Percentiles rank a stretch among this genome's conserved stretches.
Conservation (phyloP, 2,113 vertebrate species). For the Macaca fascicularis region DNA sequence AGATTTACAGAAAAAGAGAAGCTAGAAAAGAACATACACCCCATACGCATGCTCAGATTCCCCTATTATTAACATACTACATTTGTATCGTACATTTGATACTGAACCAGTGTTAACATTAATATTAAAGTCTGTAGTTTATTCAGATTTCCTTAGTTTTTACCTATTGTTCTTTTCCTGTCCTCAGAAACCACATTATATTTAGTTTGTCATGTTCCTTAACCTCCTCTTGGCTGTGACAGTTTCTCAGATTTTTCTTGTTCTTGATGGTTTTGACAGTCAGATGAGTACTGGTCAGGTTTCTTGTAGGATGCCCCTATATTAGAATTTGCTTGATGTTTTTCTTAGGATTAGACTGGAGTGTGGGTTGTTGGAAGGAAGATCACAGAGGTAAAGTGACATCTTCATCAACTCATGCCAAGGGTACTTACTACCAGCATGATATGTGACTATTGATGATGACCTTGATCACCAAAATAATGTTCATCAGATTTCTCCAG, state of each 20-base stretch:
- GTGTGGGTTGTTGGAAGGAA: not conserved
- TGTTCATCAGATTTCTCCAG: not conserved
- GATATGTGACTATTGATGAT: not conserved
- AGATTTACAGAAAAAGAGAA: constrained; percentile 36
- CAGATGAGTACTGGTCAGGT: not conserved
- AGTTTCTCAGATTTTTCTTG: not conserved
- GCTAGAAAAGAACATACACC: not conserved
- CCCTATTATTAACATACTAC: not conserved
- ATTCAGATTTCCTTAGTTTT: constrained; percentile 1
- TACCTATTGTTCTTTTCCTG: not conserved
- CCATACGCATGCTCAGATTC: not conserved
- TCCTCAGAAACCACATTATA: not conserved
- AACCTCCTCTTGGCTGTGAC: not conserved
- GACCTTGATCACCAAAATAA: not conserved
- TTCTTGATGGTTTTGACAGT: not conserved
- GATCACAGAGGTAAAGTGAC: not conserved
- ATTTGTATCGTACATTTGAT: not conserved
- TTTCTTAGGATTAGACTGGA: not conserved
- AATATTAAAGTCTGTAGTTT: not conserved
- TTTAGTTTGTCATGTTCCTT: not conserved
- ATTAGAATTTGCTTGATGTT: not conserved
- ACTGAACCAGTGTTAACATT: not conserved
- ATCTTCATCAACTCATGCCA: not conserved
- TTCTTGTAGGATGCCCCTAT: not conserved
- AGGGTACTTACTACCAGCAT: not conserved